phyloP scores from a whole-genome alignment of 2,113 vertebrate genomes.

The Dromas ardeola region DNA sequence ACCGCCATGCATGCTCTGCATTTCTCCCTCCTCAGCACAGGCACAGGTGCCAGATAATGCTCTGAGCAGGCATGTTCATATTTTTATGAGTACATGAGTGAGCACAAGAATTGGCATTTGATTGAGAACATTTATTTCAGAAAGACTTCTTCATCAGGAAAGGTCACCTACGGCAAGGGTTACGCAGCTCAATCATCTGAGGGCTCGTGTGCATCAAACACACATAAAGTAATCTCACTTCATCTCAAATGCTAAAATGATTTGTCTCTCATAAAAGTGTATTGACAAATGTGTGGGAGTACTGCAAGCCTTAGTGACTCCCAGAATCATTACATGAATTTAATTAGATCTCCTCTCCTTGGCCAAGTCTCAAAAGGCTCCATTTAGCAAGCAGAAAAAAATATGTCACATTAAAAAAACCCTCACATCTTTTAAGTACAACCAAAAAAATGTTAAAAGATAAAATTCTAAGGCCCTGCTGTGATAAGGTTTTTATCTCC shows the following conservation, averaged over 20 bases:
- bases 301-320: background rate
- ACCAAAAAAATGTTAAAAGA: background rate
- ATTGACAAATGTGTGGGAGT: background rate
- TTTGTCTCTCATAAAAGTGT: background rate
- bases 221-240: background rate
- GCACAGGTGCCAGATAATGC: background rate
- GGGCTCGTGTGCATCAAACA: background rate
- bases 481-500: background rate
- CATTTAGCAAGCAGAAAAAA: background rate
- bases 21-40: background rate
- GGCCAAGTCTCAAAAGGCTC: background rate
- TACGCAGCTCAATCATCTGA: background rate
- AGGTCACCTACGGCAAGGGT: background rate
- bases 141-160: background rate
- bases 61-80: background rate
- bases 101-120: background rate
- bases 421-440: background rate
- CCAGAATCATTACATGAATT: constrained; percentile 21
- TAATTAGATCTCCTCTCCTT: constrained; percentile 4
- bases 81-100: background rate
- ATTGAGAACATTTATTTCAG: background rate
- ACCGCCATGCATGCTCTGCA: too few species aligned
- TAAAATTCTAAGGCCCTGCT: background rate
- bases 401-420: background rate
- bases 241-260: background rate